Evolutionary conservation across 2,797 vertebrate genomes (phyloP), one percentile per base, ranked within the genome.

Genomic region (Sebastes alutus): DNA sequence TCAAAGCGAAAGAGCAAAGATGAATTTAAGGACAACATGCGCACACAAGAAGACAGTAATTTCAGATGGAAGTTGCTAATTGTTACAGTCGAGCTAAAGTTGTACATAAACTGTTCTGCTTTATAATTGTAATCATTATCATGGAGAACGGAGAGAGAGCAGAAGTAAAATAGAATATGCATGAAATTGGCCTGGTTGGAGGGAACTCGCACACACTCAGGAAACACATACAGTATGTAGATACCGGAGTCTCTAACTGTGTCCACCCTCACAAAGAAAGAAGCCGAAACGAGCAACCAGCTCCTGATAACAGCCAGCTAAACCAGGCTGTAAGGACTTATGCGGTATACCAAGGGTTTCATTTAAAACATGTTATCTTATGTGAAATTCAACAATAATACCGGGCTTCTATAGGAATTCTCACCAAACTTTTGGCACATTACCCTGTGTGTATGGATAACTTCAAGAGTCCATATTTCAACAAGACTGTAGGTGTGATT

Each of bases 1-100:
- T 93, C 88, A 91, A 92, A 93, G 92, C 62, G 38, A 62, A 75
- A 32, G 16, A 70, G 89, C 56, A 86, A 81, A 89, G 78, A 88
- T 88, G 69, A 67, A 79, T 82, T 89, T 86, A 79, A 89, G 79
- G 85, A 87, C 66, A 35, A 87, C 66, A 35, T 8, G 66, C 11
- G 25, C 54, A 38, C 30, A 65, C 54, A 61, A 73, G 72, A 71
- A 66, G 65, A 67, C 69, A 23, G 66, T 82, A 1, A 77, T 79
- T 89, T 76, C 66, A 83, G 78, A 83, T 60, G 33, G 32, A 81
- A 80, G 55, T 11, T 63, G 32, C 18, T 86, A 87, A 90, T 87
- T 83, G 84, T 89, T 61, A 81, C 42, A 38, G 46, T 75, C 38
- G 68, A 22, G 81, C 83, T 32, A 74, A 79, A 81, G 63, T 76